Percentiles rank a stretch among this genome's conserved stretches.
Evolutionary conservation across 1,140 invertebrate genomes (phyloP).

Genomic region (Antheraea mylitta): DNA sequence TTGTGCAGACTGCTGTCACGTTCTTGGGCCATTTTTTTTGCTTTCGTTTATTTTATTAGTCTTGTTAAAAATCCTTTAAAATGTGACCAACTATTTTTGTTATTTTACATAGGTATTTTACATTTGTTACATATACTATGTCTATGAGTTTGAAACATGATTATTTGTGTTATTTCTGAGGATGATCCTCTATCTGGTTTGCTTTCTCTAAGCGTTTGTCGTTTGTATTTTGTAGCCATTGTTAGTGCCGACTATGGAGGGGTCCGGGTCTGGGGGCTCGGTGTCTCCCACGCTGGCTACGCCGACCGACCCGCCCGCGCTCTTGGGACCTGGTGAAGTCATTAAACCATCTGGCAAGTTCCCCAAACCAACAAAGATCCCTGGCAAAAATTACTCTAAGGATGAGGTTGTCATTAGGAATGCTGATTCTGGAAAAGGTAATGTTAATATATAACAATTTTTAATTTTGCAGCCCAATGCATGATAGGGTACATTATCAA

Average conservation of each 20-base stretch:
- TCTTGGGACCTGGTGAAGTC: constrained; percentile 89
- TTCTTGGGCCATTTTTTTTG: too few species aligned
- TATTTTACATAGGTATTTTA: too few species aligned
- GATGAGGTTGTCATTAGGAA: constrained; percentile 96
- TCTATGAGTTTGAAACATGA: too few species aligned
- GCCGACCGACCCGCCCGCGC: constrained; percentile 73
- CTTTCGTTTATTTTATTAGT: too few species aligned
- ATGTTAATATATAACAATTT: background rate
- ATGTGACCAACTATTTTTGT: too few species aligned
- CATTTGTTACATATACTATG: too few species aligned
- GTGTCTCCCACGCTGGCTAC: constrained; percentile 71
- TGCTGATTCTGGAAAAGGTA: constrained; percentile 96
- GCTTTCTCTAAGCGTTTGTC: too few species aligned
- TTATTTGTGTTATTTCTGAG: too few species aligned
- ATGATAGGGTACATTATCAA: too few species aligned
- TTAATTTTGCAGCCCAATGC: background rate
- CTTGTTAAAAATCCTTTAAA: too few species aligned
- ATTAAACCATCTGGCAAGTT: constrained; percentile 94
- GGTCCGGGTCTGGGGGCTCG: constrained; percentile 59
- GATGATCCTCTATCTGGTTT: too few species aligned
- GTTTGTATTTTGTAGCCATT: constrained; percentile 47
- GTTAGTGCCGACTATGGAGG: constrained; percentile 71
- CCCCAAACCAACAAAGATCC: constrained; percentile 91
- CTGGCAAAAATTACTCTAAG: constrained; percentile 94
- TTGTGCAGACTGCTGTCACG: too few species aligned